These are phyloP conservation scores for Andrena dorsata DNA, from an alignment of 2,888 invertebrate genomes.

Conservation along the genomic window DNA sequence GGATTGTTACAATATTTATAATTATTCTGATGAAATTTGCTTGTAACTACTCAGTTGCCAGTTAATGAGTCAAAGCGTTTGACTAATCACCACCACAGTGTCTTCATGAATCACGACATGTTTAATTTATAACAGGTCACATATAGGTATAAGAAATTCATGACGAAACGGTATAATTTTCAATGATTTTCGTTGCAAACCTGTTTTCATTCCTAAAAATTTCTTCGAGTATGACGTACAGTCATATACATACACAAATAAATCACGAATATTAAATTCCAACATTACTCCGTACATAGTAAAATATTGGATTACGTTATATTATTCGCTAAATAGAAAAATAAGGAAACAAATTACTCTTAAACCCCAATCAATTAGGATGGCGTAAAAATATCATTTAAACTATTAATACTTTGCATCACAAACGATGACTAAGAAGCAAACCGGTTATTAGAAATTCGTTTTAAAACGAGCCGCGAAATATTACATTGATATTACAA, in stretches of 20 bases:
- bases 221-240: no score
- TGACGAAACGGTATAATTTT: neutral
- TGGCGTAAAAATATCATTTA: neutral
- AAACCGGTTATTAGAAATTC: neutral
- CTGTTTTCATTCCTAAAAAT: no score
- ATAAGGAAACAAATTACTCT: neutral
- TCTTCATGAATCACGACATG: neutral
- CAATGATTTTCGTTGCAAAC: neutral
- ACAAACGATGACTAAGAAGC: neutral
- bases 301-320: neutral
- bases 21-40: neutral
- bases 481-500: slow-evolving; percentile 4
- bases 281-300: neutral
- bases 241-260: no score
- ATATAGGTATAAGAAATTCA: neutral
- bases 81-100: neutral
- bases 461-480: neutral
- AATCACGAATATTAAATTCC: no score
- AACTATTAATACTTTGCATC: neutral
- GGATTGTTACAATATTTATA: slow-evolving; percentile 52
- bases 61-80: neutral
- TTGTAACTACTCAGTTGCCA: neutral
- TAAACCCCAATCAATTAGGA: neutral
- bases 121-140: neutral
- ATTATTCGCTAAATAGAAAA: neutral